These are phyloP conservation scores for Ischnura elegans DNA, from an alignment of 2,888 invertebrate genomes.

Conservation along the genomic window DNA sequence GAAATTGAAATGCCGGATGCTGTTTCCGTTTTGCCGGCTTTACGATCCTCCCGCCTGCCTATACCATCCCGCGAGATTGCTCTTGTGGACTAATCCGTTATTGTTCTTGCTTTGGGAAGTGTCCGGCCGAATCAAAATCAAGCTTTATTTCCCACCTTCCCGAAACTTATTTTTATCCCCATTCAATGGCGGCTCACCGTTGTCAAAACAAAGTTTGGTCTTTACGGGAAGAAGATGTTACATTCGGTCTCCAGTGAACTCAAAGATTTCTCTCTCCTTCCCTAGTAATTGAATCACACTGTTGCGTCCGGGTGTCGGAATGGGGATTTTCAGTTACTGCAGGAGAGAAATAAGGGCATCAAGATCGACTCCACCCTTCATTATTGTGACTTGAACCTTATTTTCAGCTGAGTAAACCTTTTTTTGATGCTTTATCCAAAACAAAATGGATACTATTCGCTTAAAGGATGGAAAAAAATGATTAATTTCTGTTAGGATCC, in stretches of 20 bases:
- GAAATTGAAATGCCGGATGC: neutral
- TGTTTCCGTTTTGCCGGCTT: neutral
- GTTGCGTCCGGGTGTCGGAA: neutral
- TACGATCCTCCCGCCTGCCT: neutral
- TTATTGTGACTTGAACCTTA: too few relatives aligned
- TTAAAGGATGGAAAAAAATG: too few relatives aligned
- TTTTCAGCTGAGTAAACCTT: too few relatives aligned
- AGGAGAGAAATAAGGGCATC: neutral
- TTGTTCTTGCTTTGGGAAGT: neutral
- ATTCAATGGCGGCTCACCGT: neutral
- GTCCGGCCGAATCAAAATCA: neutral
- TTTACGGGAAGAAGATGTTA: neutral
- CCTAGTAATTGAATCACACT: neutral
- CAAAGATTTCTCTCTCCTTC: neutral
- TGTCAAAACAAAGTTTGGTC: slow-evolving; percentile 5
- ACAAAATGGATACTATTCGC: too few relatives aligned
- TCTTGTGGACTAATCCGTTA: neutral
- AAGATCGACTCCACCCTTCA: neutral
- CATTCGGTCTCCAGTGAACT: neutral
- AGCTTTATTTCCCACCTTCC: neutral
- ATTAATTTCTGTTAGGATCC: too few relatives aligned
- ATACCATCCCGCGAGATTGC: neutral
- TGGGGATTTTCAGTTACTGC: neutral
- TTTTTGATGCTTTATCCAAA: too few relatives aligned
- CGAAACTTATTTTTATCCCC: neutral